These are phyloP conservation scores for Rhopalosiphum padi DNA, from an alignment of 1,140 invertebrate species.

Conservation along the genomic window DNA sequence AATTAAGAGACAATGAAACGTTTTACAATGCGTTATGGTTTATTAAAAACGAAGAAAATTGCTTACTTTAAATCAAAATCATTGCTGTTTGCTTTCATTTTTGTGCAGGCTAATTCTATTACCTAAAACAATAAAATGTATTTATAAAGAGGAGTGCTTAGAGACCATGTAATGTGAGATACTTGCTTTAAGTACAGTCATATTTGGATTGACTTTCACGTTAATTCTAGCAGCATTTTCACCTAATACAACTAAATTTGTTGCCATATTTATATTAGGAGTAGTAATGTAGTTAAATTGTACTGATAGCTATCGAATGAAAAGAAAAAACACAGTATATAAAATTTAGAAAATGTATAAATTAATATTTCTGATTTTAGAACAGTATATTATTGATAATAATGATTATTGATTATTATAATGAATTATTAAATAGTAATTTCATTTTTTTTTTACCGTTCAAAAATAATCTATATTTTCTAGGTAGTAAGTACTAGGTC, in stretches of 20 bases:
- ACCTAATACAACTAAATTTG: constrained; percentile 32
- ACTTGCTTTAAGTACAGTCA: constrained; percentile 50
- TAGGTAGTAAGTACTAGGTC: neutral
- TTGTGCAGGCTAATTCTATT: constrained; percentile 80
- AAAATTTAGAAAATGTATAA: neutral
- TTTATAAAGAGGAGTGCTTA: neutral
- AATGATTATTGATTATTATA: neutral
- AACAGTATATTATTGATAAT: neutral
- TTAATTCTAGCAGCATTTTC: constrained; percentile 38
- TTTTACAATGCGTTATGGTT: neutral
- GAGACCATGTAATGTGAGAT: neutral
- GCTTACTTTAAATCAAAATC: constrained; percentile 76
- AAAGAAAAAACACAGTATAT: neutral
- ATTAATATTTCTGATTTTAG: neutral
- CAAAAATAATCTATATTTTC: neutral
- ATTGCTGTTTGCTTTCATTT: constrained; percentile 74
- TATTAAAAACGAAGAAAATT: neutral
- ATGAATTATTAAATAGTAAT: neutral
- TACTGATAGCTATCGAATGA: neutral
- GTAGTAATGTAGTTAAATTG: neutral
- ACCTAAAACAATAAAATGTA: constrained; percentile 66
- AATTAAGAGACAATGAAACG: constrained; percentile 51
- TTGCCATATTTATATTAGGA: constrained; percentile 6
- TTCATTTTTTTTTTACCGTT: neutral
- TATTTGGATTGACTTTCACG: constrained; percentile 52